Base-by-base conservation (phyloP, 23 tunicate genomes). In the Clavelina lepadiformis region DNA sequence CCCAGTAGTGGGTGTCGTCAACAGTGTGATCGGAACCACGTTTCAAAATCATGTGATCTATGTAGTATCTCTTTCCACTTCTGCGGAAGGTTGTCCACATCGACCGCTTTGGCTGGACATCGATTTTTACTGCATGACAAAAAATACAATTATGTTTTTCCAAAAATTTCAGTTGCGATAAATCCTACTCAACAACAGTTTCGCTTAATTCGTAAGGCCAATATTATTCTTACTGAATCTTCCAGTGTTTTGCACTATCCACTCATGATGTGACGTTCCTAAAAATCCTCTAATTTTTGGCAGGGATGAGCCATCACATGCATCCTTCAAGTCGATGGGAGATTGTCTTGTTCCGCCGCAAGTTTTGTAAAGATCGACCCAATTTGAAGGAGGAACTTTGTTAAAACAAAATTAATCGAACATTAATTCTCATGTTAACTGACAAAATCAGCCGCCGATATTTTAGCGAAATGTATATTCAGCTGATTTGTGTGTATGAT, bases 211-310 rank as follows among this genome's bases (percentile, higher is more conserved):
- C 49, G 15, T 15, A 41, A 8, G 11, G 15, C 15, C 15, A 8
- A 41, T 41, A 41, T 8, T 41, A 41, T 8, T 4, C 72, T 66
- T 28, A 66, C 72, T 46, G 28, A 46, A 46, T 66, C 72, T 46
- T 46, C 57, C 72, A 3, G 56, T 46, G 56, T 66, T 66, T 46
- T 66, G 26, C 33, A 66, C 57, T 5, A 15, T 28, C 72, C 72
- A 66, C 47, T 46, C 15, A 4, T 56, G 56, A 23, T 66, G 28
- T 28, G 21, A 46, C 35, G 13, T 28, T 58, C 50, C 50, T 36
- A 34, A 27, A 27, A 21, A 50, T 50, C 49, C 49, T 15, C 15
- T 41, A 11, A 41, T 15, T 8, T 8, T 8, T 8, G 13, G 11
- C 11, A 8, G 49, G 11, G 11, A 8, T 8, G 49, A 8, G 11